Evolutionary conservation across 2,888 invertebrate genomes (phyloP).

Genomic region (Shargacucullia verbasci): DNA sequence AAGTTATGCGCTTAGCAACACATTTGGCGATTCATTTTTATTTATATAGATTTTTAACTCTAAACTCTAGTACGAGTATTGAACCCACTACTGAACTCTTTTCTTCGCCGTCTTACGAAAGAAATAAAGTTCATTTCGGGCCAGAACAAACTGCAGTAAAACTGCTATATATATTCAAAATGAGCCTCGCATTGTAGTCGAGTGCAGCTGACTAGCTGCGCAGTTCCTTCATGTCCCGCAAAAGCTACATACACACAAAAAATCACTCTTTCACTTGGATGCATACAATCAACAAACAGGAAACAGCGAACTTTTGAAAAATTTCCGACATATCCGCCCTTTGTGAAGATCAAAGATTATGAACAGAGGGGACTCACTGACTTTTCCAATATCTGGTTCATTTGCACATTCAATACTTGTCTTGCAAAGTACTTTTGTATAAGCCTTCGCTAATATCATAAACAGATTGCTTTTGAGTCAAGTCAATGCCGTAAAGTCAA

Average conservation of each 20-base stretch:
- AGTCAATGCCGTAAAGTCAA: too few relatives aligned
- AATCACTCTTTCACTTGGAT: constrained; percentile 81
- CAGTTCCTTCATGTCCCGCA: constrained; percentile 56
- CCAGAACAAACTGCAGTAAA: not conserved
- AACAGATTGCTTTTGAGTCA: too few relatives aligned
- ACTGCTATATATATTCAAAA: constrained; percentile 2
- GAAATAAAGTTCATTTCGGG: too few relatives aligned
- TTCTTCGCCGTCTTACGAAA: too few relatives aligned
- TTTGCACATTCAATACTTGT: not conserved
- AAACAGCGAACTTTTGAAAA: constrained; percentile 85
- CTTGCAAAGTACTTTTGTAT: too few relatives aligned
- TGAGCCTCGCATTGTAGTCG: constrained; percentile 16
- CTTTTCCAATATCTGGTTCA: not conserved
- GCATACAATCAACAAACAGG: constrained; percentile 87
- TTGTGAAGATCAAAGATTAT: constrained; percentile 72
- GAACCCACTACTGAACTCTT: too few relatives aligned
- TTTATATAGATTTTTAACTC: too few relatives aligned
- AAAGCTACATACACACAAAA: constrained; percentile 65
- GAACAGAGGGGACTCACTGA: not conserved
- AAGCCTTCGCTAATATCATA: too few relatives aligned
- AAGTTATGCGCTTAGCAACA: too few relatives aligned
- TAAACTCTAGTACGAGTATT: too few relatives aligned
- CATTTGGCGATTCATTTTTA: too few relatives aligned
- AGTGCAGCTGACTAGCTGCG: constrained; percentile 56
- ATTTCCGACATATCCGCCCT: constrained; percentile 83